Conservation (phyloP, 37 sponge, comb jelly and placozoan species). For the Beroe ovata region DNA sequence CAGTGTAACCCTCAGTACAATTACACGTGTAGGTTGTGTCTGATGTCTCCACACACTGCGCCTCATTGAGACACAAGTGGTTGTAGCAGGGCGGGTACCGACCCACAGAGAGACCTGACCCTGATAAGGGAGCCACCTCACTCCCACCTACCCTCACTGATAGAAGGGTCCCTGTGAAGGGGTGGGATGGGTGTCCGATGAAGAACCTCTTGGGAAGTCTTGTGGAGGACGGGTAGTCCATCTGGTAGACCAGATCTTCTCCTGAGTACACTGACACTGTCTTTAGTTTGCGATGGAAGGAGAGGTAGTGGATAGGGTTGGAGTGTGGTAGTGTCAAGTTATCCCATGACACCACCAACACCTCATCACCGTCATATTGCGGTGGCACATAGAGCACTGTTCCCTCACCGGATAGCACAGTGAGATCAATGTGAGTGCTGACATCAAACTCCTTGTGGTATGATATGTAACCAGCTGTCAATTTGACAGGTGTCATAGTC, state of each 20-base stretch:
- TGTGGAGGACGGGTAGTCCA: background rate
- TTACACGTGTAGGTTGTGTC: background rate
- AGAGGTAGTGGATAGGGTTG: background rate
- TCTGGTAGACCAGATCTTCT: background rate
- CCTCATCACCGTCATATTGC: background rate
- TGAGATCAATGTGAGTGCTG: background rate
- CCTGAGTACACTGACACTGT: background rate
- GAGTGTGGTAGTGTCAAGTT: background rate
- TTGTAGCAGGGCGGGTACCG: constrained; percentile 44
- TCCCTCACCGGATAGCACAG: background rate
- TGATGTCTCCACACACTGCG: constrained; percentile 35
- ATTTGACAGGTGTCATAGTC: background rate
- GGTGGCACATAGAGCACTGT: background rate
- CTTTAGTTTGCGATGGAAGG: background rate
- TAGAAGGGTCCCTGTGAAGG: background rate
- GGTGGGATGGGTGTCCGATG: background rate
- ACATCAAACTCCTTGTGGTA: constrained; percentile 40
- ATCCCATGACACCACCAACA: background rate
- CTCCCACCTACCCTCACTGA: background rate
- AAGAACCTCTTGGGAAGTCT: background rate
- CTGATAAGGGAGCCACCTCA: background rate
- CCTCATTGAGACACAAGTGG: constrained; percentile 40
- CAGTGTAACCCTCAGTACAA: constrained; percentile 23
- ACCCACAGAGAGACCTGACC: background rate
- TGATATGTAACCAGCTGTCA: constrained; percentile 1